These are phyloP conservation scores for Vannuccia rotundouncinata DNA, from an alignment of 2,888 invertebrate species.

Conservation along the genomic window DNA sequence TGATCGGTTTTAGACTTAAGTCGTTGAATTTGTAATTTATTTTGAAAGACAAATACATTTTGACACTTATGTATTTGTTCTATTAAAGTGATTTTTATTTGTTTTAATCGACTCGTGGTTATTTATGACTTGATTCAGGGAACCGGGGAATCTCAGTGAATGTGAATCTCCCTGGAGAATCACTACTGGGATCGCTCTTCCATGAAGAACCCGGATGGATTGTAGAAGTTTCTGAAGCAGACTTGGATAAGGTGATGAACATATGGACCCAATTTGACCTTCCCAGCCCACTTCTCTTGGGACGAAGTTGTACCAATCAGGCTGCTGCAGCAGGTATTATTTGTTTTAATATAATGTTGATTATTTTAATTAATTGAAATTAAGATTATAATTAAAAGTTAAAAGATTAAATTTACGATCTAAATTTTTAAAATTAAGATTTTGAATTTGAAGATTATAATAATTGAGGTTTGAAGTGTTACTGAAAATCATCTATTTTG, in stretches of 20 bases:
- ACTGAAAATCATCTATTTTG: too few relatives aligned
- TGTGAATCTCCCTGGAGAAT: neutral
- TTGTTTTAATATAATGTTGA: neutral
- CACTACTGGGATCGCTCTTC: conserved; percentile 60
- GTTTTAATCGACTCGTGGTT: too few relatives aligned
- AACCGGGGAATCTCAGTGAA: neutral
- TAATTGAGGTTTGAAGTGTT: too few relatives aligned
- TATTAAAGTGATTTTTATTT: too few relatives aligned
- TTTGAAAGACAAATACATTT: too few relatives aligned
- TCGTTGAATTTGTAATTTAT: too few relatives aligned
- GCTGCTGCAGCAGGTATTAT: neutral
- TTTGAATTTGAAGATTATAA: too few relatives aligned
- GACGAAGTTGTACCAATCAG: neutral
- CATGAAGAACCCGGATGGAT: conserved; percentile 80
- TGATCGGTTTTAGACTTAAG: too few relatives aligned
- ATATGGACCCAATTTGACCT: neutral
- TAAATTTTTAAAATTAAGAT: too few relatives aligned
- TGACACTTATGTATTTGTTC: too few relatives aligned
- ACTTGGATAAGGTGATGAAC: conserved; percentile 52
- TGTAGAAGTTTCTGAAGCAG: conserved; percentile 56
- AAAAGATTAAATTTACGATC: too few relatives aligned
- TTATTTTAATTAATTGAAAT: neutral
- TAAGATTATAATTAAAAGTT: too few relatives aligned
- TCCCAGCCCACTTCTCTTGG: neutral
- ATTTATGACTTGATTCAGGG: neutral